Base-by-base conservation (phyloP, 2,797 vertebrate species). In the Myotis daubentonii region DNA sequence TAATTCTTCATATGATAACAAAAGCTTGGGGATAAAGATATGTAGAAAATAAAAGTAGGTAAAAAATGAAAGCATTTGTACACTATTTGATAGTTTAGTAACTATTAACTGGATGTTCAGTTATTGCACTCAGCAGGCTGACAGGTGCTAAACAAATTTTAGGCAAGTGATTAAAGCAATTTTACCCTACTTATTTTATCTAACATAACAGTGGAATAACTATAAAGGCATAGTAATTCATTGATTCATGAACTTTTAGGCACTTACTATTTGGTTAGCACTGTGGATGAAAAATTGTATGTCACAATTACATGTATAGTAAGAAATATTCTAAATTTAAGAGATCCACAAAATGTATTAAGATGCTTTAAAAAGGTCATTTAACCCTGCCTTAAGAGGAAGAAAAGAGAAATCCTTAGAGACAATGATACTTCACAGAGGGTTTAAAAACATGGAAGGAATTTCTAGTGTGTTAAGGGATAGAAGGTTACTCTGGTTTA, bases 401-500 rank as follows among this genome's bases (percentile, higher is more conserved):
- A 88, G 55, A 22, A 17, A 80, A 87, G 28, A 74, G 66, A 65
- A 83, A 19, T 55, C 19, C 28, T 68, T 30, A 76, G 68, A 82
- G 72, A 23, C 36, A 65, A 5, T 70, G 41, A 22, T 74, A 22
- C 44, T 74, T 80, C 25, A 65, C 55, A 57, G 44, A 62, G 66
- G 41, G 7, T 81, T 95, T 87, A 66, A 74, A 80, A 93, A 85
- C 53, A 76, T 93, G 22, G 3, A 44, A 89, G n/a, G 23, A 75
- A 20, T 47, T 86, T 23, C 49, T 68, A 62, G 28, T n/a, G 22
- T 19, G 15, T 49, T 49, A 49, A 49, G 49, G 49, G 15, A 49
- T 49, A 49, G 49, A 17, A 49, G 49, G 15, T 49, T 49, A 49
- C 49, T 49, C 49, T 16, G 16, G 49, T 16, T 49, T 49, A 49